A percentile compares a stretch with the other conserved stretches of the same genome.
These are phyloP conservation scores for Micromys minutus DNA, from an alignment of 2,113 vertebrate species.

Conservation along the genomic window DNA sequence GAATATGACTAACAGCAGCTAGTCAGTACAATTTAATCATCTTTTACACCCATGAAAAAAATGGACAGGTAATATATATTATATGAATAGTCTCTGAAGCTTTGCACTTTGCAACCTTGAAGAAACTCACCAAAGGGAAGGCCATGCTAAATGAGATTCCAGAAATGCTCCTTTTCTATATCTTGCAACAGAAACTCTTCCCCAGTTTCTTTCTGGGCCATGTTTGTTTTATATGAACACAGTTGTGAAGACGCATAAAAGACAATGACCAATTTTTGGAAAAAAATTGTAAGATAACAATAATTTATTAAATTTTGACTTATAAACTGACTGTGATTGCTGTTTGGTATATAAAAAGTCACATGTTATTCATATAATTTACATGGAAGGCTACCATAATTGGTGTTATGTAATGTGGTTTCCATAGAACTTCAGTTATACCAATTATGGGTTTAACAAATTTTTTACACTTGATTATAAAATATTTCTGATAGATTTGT, in stretches of 20 bases:
- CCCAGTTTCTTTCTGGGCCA: background rate
- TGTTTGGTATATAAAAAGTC: slow-evolving; percentile 18
- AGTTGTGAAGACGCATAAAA: background rate
- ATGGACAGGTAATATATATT: background rate
- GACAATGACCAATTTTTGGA: background rate
- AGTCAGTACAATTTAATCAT: slow-evolving; percentile 15
- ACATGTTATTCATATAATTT: background rate
- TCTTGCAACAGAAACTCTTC: background rate
- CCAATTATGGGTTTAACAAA: background rate
- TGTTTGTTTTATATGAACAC: background rate
- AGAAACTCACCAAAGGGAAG: background rate
- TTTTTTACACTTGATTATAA: slow-evolving; percentile 10
- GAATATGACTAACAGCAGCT: slow-evolving; percentile 14
- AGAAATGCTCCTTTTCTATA: background rate
- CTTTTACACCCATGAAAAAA: background rate
- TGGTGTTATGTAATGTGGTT: background rate
- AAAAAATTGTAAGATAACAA: background rate
- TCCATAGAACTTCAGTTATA: background rate
- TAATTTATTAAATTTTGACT: slow-evolving; percentile 14
- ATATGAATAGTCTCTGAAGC: background rate
- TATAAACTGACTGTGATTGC: background rate
- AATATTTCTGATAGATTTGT: background rate
- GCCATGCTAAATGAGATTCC: background rate
- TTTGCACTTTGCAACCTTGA: background rate
- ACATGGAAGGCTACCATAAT: background rate